Base-by-base conservation (phyloP, 1,140 invertebrate genomes). In the Asbolus verrucosus region DNA sequence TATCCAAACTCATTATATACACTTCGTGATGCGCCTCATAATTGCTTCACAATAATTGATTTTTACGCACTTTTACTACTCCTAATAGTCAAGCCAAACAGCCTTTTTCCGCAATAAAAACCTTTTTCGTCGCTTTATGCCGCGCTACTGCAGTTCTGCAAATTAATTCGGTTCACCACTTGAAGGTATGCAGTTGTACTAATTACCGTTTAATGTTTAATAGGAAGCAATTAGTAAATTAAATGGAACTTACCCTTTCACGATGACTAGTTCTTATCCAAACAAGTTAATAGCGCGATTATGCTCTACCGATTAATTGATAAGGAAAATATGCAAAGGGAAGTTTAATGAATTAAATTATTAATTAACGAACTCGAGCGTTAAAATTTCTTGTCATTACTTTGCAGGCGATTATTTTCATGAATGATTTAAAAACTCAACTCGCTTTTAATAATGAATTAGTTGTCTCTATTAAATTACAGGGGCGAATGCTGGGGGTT, bases 121-220 rank as follows among this genome's bases (percentile, higher is more conserved):
- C 27, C 27, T 30, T 8, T 30, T 8, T 30, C 27, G 27, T 30
- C 27, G 27, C 9, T 5, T 30, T 30, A 30, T 8, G 27, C 27
- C n/a, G n/a, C n/a, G n/a, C n/a, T n/a, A n/a, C n/a, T n/a, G 24
- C 8, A 27, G 8, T 27, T 27, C n/a, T 54, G 19, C 46, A 21
- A 54, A 54, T 54, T 54, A 54, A 54, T 60, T 61, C 36, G 36
- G 24, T 30, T 68, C 14, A 21, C 33, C 30, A 60, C 36, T n/a
- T 39, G 54, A 39, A 68, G 39, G 54, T 41, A 68, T 43, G 66
- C 54, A 61, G 50, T 54, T 33, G 50, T 61, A 19, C 67, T 69
- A 69, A 69, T 69, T 69, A 69, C 67, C 67, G 59, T 63, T 69
- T 46, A 69, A 69, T 69, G 61, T 69, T 69, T 69, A 36, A 69